Conservation (phyloP, 2,113 vertebrate species). For the Dunckerocampus dactyliophorus region DNA sequence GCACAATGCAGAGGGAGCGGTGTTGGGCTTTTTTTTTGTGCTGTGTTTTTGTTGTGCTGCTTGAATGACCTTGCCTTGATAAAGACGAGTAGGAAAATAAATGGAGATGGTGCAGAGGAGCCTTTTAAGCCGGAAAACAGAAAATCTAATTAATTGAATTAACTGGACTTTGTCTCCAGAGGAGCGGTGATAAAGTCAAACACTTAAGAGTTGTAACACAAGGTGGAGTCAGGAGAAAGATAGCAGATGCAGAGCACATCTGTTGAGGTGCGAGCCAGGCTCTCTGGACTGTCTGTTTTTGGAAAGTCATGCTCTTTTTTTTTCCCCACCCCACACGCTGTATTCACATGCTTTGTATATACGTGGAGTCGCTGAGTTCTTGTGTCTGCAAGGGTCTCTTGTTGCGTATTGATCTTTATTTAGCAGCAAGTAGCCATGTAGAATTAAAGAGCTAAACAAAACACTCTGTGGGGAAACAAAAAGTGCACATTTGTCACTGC, state of each 20-base stretch:
- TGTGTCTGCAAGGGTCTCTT: slow-evolving; percentile 53
- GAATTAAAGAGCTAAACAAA: slow-evolving; percentile 23
- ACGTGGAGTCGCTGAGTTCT: slow-evolving; percentile 12
- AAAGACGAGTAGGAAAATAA: slow-evolving; percentile 40
- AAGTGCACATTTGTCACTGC: slow-evolving; percentile 45
- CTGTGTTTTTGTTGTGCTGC: no score
- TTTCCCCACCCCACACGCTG: not conserved
- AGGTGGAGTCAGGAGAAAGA: slow-evolving; percentile 40
- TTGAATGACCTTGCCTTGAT: slow-evolving; percentile 27
- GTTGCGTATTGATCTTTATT: slow-evolving; percentile 64
- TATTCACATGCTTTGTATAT: no score
- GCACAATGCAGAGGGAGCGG: not conserved
- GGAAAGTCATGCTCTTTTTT: no score
- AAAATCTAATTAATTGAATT: slow-evolving; percentile 60
- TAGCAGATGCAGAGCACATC: slow-evolving; percentile 7
- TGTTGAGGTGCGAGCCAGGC: slow-evolving; percentile 16
- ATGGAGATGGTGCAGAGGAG: slow-evolving; percentile 43
- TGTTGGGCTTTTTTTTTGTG: not conserved
- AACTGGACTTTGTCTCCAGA: slow-evolving; percentile 46
- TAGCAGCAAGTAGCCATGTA: slow-evolving; percentile 46
- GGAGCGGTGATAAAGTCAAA: slow-evolving; percentile 50
- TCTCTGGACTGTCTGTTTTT: not conserved
- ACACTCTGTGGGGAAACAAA: slow-evolving; percentile 22
- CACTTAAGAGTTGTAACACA: slow-evolving; percentile 48
- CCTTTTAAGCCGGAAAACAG: slow-evolving; percentile 31